phyloP scores from a whole-genome alignment of 2,888 invertebrate genomes.

The Prosapia bicincta region DNA sequence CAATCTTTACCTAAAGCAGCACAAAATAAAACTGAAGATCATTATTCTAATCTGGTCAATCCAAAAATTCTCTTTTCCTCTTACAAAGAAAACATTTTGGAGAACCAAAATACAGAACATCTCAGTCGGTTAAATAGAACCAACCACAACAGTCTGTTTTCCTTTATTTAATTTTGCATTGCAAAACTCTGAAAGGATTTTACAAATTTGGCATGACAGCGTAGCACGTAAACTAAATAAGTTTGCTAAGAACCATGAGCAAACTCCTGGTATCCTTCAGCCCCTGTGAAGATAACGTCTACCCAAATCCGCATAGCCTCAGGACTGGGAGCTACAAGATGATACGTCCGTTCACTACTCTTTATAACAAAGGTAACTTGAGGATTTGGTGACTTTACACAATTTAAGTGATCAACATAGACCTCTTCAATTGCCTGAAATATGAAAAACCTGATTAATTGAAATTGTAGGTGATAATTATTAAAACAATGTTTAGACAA shows the following conservation, averaged over 20 bases:
- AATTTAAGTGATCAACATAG: constrained; percentile 91
- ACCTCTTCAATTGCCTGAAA: constrained; percentile 92
- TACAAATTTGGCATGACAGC: background rate
- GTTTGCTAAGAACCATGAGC: constrained; percentile 26
- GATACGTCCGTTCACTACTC: constrained; percentile 84
- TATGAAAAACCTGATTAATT: no score
- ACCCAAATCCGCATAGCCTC: constrained; percentile 97
- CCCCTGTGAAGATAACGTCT: constrained; percentile 90
- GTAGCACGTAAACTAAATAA: background rate
- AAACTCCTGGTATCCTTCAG: constrained; percentile 78
- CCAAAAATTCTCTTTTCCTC: background rate
- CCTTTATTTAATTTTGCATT: background rate
- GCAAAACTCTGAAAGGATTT: background rate
- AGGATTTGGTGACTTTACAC: constrained; percentile 86
- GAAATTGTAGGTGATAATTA: no score
- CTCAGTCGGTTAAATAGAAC: background rate
- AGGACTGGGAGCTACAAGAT: constrained; percentile 88
- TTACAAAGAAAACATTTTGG: no score
- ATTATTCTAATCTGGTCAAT: background rate
- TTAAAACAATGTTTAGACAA: no score
- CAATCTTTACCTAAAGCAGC: background rate
- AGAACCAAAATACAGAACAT: no score
- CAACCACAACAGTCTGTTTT: background rate
- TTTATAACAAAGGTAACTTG: constrained; percentile 93
- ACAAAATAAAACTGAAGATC: background rate